Evolutionary conservation across 37 sponge, comb jelly and placozoan species (phyloP), one percentile per base, ranked within the genome.

Genomic region (Ianthella basta): DNA sequence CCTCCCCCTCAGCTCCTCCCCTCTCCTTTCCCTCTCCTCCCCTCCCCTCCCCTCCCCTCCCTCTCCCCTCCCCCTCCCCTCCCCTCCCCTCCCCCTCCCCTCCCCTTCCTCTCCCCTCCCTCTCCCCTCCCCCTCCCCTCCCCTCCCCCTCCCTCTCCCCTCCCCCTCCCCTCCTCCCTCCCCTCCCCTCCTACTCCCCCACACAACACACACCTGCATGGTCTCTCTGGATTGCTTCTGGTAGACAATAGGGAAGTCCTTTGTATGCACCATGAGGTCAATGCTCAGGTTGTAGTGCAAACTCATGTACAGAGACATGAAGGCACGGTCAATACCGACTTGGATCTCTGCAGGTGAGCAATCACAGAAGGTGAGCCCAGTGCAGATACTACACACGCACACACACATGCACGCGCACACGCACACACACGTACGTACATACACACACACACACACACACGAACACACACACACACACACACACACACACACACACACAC

Each of bases 201-300:
- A 38, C 27, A 32, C 67, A 55, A 25, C 15, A 68, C 73, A 23
- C 30, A 90, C 94, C 81, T 94, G 83, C 68, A 82, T 88, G 32
- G 82, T 5, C 70, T 81, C 85, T 0, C 73, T 40, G 23, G 94
- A 94, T 56, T 65, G 30, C 50, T 60, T 80, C 55, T 90, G 90
- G 79, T 82, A 88, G 24, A 90, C 57, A 27, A 35, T 63, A 55
- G 94, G 94, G 69, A 85, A 94, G 59, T 68, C 72, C 56, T 82
- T 56, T 41, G 84, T 75, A 24, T 63, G 59, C 12, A 90, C 70
- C 53, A 29, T 25, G 14, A 94, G 30, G n/a, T 81, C 82, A 20
- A 94, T 72, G n/a, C 59, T 69, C 38, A 70, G 61, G 44, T 60
- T 38, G 50, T 44, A 44, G 50, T 44, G 50, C 50, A 44, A 44